Evolutionary conservation across 2,888 invertebrate species (phyloP), one percentile per base, ranked within the genome.

Genomic region (Serrognathus titanus): DNA sequence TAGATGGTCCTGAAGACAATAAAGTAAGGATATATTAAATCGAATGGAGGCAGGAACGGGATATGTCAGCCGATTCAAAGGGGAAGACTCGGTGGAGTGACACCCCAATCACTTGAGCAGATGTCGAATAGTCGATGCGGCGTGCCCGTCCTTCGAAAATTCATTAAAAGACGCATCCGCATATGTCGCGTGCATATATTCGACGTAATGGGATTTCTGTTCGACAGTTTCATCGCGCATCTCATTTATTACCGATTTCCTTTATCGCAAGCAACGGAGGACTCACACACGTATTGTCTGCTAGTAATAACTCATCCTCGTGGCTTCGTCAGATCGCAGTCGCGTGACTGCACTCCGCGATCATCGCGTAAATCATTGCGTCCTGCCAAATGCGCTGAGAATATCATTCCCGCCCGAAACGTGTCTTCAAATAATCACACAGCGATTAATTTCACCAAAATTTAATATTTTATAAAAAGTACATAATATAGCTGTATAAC

Each of bases 301-400:
- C 57, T 49, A 37, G 61, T 51, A 63, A 66, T 66, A 65, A 63
- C 59, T 66, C 63, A 66, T 63, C 50, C 62, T 51, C 41, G 54
- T 45, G 39, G 48, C 48, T 56, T 64, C 54, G 63, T 65, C 61
- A 63, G 60, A 53, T 56, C 55, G 55, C 51, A 57, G 53, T 61
- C 60, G 61, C 63, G 65, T 64, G 65, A 65, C 64, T 63, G 56
- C 59, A 64, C 63, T 64, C 49, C 63, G 61, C 63, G 61, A 65
- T 61, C 59, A 36, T 54, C 40, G 48, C 61, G 61, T 66, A 64
- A 65, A 64, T 66, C 65, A 63, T 57, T 54, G 48, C 55, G 57
- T 37, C 48, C 41, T 31, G 48, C 38, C 43, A 55, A 51, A 38
- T n/a, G 40, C 31, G 16, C 51, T 11, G 38, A 12, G n/a, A 31